Conservation (phyloP, 2,797 vertebrate genomes). For the Sternarchorhynchus goeldii region DNA sequence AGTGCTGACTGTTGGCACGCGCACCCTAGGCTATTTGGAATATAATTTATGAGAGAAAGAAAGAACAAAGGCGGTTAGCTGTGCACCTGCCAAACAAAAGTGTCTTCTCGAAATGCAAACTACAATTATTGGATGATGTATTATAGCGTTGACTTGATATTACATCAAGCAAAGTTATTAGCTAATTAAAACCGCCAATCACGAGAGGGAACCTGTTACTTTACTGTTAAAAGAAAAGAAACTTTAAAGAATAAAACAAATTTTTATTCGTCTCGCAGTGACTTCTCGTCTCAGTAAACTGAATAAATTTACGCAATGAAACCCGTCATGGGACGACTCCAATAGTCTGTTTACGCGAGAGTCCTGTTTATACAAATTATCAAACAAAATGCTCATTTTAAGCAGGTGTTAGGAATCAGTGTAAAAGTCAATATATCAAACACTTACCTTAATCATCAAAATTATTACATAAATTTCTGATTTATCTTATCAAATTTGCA, state of each 20-base stretch:
- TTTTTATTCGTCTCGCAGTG: neutral
- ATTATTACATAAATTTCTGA: too few relatives aligned
- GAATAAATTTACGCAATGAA: neutral
- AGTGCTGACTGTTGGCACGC: too few relatives aligned
- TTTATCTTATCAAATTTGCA: too few relatives aligned
- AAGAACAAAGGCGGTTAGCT: slow-evolving; percentile 33
- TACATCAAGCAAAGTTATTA: slow-evolving; percentile 14
- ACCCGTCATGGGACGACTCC: too few relatives aligned
- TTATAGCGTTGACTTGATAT: slow-evolving; percentile 16
- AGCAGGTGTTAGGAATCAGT: neutral
- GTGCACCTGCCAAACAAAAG: slow-evolving; percentile 38
- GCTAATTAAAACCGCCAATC: slow-evolving; percentile 47
- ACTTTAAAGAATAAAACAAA: neutral
- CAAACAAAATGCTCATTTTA: neutral
- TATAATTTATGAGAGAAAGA: neutral
- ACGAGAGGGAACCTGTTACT: neutral
- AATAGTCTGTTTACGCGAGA: too few relatives aligned
- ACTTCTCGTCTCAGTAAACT: neutral
- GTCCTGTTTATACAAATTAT: too few relatives aligned
- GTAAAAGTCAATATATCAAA: too few relatives aligned
- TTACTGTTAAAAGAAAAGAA: neutral
- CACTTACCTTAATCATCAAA: too few relatives aligned
- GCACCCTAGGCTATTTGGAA: slow-evolving; percentile 3
- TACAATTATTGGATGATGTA: slow-evolving; percentile 39
- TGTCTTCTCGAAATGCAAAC: neutral